These are phyloP conservation scores for Phylloscopus trochilus DNA, from an alignment of 2,113 vertebrate species.

Conservation along the genomic window DNA sequence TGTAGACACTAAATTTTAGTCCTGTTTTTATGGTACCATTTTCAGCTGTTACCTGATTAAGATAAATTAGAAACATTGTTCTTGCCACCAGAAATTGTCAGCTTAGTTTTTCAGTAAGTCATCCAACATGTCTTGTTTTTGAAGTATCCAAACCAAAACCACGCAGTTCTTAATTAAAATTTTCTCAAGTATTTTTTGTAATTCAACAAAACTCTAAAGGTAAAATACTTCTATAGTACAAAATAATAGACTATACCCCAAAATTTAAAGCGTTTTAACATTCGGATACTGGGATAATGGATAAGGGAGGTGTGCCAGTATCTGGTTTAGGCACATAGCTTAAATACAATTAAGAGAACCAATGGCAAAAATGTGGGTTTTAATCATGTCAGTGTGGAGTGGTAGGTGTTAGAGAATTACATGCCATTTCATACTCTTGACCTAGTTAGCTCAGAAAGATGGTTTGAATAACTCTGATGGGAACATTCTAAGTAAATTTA, in stretches of 20 bases:
- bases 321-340: not conserved
- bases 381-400: not conserved
- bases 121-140: not conserved
- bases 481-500: not conserved
- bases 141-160: not conserved
- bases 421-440: not conserved
- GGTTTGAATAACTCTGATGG: not conserved
- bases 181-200: not conserved
- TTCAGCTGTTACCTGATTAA: slow-evolving; percentile 66
- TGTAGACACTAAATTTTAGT: slow-evolving; percentile 84
- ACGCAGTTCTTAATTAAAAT: not conserved
- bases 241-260: not conserved
- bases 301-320: not conserved
- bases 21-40: slow-evolving; percentile 79
- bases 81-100: not conserved
- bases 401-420: not conserved
- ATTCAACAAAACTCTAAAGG: not conserved
- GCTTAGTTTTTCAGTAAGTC: not conserved
- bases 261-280: not conserved
- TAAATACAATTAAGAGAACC: not conserved
- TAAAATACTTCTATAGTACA: not conserved
- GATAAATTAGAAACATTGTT: not conserved
- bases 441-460: not conserved
- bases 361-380: not conserved
- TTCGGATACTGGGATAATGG: not conserved